phyloP scores from a whole-genome alignment of 2,797 vertebrate species.

The Gymnothorax javanicus region DNA sequence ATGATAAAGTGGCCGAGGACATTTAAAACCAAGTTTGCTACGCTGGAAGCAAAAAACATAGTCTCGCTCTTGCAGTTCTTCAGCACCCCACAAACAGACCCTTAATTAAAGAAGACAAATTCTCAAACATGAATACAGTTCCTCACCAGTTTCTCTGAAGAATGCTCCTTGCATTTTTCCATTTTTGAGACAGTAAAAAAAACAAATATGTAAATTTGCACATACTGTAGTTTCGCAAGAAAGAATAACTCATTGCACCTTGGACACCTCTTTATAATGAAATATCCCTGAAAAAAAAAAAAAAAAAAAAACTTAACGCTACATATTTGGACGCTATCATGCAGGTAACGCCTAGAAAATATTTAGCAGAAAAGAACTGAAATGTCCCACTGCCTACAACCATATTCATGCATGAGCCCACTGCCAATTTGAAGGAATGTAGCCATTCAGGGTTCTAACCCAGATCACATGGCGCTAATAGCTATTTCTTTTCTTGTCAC shows the following conservation, averaged over 20 bases:
- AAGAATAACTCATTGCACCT: neutral
- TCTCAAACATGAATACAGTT: neutral
- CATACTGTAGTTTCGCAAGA: neutral
- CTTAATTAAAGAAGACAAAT: conserved; percentile 18
- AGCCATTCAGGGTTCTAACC: neutral
- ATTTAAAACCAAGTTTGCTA: neutral
- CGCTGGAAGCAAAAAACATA: neutral
- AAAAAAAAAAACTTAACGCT: neutral
- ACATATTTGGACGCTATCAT: too few relatives aligned
- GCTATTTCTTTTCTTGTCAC: neutral
- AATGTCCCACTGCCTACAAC: neutral
- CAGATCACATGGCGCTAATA: neutral
- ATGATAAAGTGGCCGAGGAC: neutral
- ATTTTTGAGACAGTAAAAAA: neutral
- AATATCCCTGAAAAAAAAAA: neutral
- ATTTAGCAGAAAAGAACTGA: too few relatives aligned
- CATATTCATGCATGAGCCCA: neutral
- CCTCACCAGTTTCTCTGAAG: neutral
- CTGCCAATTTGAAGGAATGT: neutral
- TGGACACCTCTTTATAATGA: neutral
- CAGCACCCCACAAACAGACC: neutral
- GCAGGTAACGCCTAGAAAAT: too few relatives aligned
- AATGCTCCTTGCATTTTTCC: neutral
- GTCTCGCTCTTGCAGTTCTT: neutral
- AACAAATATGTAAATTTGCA: neutral